A percentile compares a stretch with the other conserved stretches of the same genome.
Conservation (phyloP, 2,888 invertebrate species). For the Yponomeuta sedellus region DNA sequence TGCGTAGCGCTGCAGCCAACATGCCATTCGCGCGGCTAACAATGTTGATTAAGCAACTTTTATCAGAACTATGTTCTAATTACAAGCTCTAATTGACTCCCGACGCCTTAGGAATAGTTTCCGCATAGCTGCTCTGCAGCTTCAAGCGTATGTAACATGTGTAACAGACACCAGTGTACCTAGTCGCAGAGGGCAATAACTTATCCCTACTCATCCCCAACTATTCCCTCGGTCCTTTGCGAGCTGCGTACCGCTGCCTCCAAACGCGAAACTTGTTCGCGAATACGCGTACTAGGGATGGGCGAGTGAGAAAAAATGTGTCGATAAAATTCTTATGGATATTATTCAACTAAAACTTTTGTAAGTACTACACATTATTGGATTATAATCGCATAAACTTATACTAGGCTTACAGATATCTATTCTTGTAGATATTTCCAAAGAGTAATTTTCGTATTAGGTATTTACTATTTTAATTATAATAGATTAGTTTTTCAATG, state of each 20-base stretch:
- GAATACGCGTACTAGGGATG: constrained; percentile 45
- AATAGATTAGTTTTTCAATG: too few species aligned
- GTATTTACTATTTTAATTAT: too few species aligned
- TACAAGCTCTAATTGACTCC: neutral
- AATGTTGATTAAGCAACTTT: constrained; percentile 1
- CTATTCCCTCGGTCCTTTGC: constrained; percentile 63
- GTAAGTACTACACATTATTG: too few species aligned
- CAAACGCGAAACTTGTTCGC: constrained; percentile 73
- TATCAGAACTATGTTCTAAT: neutral
- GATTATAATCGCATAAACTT: too few species aligned
- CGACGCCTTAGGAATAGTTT: neutral
- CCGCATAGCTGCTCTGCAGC: neutral
- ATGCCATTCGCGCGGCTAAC: neutral
- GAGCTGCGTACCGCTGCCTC: constrained; percentile 49
- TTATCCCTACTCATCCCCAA: constrained; percentile 69
- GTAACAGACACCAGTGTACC: constrained; percentile 61
- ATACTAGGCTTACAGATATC: too few species aligned
- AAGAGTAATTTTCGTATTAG: too few species aligned
- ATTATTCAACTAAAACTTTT: too few species aligned
- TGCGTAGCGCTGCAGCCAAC: neutral
- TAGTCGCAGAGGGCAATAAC: constrained; percentile 72
- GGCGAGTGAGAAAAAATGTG: too few species aligned
- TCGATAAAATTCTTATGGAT: too few species aligned
- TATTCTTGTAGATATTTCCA: too few species aligned
- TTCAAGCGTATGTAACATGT: constrained; percentile 50